A percentile compares a stretch with the other conserved stretches of the same genome.
phyloP scores from a whole-genome alignment of 2,888 invertebrate genomes.

The Epinotia nisella region DNA sequence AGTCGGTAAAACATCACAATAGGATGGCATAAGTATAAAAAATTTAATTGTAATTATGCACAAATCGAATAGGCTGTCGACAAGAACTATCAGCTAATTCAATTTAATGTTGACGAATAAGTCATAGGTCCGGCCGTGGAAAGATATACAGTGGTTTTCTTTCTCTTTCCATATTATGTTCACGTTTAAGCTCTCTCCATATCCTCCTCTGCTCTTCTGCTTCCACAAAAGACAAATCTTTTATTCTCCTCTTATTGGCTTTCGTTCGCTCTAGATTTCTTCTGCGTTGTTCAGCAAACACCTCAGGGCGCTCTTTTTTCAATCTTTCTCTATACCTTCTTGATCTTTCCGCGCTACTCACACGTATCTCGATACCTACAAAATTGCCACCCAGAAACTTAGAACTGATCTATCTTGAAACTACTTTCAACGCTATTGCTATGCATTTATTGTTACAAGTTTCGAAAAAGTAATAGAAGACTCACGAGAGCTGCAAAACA shows the following conservation, averaged over 20 bases:
- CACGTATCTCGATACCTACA: not conserved
- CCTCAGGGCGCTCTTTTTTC: conserved; percentile 3
- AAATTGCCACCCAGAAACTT: not conserved
- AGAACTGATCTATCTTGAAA: not conserved
- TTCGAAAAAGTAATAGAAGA: too few species aligned
- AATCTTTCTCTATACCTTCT: conserved; percentile 17
- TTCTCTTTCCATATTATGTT: not conserved
- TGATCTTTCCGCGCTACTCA: not conserved
- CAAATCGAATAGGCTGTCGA: too few species aligned
- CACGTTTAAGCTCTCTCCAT: not conserved
- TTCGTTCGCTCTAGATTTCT: conserved; percentile 1
- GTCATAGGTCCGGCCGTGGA: not conserved
- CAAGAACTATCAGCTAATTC: not conserved
- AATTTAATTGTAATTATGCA: too few species aligned
- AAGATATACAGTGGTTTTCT: not conserved
- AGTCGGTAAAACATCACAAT: too few species aligned
- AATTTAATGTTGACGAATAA: not conserved
- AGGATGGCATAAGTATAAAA: too few species aligned
- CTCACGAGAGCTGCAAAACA: too few species aligned
- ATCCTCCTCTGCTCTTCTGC: not conserved
- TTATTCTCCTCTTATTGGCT: not conserved
- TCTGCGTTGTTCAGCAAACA: not conserved
- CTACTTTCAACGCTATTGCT: not conserved
- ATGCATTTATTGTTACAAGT: too few species aligned
- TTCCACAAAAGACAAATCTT: not conserved